These are phyloP conservation scores for Eulemur rubriventer DNA, from an alignment of 2,797 vertebrate genomes.

Conservation along the genomic window DNA sequence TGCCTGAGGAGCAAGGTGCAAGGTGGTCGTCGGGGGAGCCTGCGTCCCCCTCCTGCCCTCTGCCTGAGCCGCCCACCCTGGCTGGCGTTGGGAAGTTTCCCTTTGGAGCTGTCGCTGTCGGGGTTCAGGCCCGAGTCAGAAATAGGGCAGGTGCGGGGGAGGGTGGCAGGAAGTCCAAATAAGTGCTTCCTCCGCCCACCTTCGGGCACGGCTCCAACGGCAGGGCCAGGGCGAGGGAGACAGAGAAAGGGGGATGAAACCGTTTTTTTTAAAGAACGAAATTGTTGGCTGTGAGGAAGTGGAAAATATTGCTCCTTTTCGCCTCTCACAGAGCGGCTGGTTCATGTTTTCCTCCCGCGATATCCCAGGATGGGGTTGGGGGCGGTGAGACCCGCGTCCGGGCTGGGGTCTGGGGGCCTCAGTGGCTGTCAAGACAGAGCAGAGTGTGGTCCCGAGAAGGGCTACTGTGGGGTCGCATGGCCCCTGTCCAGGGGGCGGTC, in stretches of 20 bases:
- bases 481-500: too few relatives aligned
- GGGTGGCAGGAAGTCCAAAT: conserved; percentile 68
- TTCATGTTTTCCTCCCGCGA: background rate
- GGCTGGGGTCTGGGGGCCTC: rapidly evolving
- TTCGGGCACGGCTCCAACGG: background rate
- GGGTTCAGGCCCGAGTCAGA: conserved; percentile 9
- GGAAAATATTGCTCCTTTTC: conserved; percentile 60
- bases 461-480: rapidly evolving
- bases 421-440: background rate
- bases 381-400: background rate
- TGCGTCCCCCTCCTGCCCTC: background rate
- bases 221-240: background rate
- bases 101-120: background rate
- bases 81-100: conserved; percentile 11
- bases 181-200: conserved; percentile 66
- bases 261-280: conserved; percentile 10
- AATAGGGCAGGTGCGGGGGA: conserved; percentile 11
- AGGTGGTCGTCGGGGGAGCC: background rate
- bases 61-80: background rate
- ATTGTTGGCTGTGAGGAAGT: conserved; percentile 56
- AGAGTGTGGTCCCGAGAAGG: background rate
- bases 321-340: background rate
- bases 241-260: background rate
- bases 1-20: background rate
- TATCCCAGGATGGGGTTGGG: background rate